Base-by-base conservation (phyloP, 1,140 invertebrate genomes). In the Lucilia cuprina region DNA sequence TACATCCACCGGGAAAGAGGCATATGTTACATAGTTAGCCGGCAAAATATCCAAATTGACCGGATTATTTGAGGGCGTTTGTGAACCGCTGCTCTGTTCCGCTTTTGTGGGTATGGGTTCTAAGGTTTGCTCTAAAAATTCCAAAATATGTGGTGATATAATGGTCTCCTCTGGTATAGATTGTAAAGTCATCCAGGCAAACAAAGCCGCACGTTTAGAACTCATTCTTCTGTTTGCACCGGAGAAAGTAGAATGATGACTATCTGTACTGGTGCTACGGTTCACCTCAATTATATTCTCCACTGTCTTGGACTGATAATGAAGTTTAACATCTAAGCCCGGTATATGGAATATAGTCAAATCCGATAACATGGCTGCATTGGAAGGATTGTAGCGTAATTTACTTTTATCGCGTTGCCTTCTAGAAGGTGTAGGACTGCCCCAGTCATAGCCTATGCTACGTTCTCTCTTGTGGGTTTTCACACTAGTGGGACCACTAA, bases 1-100 rank as follows among this genome's bases (percentile, higher is more conserved):
- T 12, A 99, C 97, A 92, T 99, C 98, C 0, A 99, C 98, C 0
- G 98, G 98, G 90, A 99, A 99, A 84, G 97, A 98, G 13, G 96
- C 95, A 88, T 97, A 97, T 9, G 87, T 87, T 84, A 95, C 96
- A 89, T 96, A 96, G 90, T 96, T 95, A 7, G 95, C 94, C 2
- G 93, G 93, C 5, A 94, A 91, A 17, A 93, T 93, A 85, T 93
- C 93, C 83, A 93, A 88, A 84, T 93, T 92, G 0, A 92, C 91
- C 0, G 87, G 85, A 47, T 88, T 89, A 4, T 87, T 87, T 8
- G 91, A 89, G 5, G 88, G 87, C 4, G 89, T 89, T 3, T 86
- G 86, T 0, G 89, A 86, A 3, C 86, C 86, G 55, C 86, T 88
- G n/a, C 83, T 86, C 8, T 85, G 49, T 75, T 87, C 83, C 0